Base-by-base conservation (phyloP, 2,797 vertebrate genomes). In the Characodon lateralis region DNA sequence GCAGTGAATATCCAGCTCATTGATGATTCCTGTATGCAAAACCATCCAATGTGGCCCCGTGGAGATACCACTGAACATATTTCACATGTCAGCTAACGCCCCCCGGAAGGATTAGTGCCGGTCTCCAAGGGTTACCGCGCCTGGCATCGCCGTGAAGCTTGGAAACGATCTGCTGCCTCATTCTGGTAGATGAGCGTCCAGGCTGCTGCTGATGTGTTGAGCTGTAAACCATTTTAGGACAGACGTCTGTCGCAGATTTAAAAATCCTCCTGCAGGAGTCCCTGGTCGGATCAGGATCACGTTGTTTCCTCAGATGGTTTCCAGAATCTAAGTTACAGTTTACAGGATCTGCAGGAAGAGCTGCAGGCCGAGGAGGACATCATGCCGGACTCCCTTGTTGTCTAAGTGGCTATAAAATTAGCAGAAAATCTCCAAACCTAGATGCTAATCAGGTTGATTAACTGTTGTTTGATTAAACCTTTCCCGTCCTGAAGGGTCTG, bases 11-110 rank as follows among this genome's bases (percentile, higher is more conserved):
- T 90, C 73, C 86, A 79, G 83, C 89, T 91, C 89, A 89, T 92
- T 91, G 63, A 24, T 28, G 79, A 79, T 89, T 91, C 88, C 82
- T 80, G 74, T 81, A 91, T 92, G 89, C 85, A 89, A 94, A 92
- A 82, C 80, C 79, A 68, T 69, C 78, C 87, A 88, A 75, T 75
- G 85, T 90, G 90, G 76, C 78, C 84, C 87, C 61, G 89, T 87
- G 73, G 87, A 89, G 91, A 94, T 91, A 91, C 85, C 81, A 83
- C 48, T 69, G 78, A 74, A 86, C 80, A 81, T 86, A 86, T 88
- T 88, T 86, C 85, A 71, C 83, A 75, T 84, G 79, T 86, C 73
- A 18, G 77, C 81, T 74, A 43, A 61, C 28, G 76, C 84, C 85
- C 77, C 73, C 77, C 51, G 46, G 31, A 80, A 76, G 90, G 91